Conservation (phyloP, 2,113 vertebrate species). For the Boleophthalmus pectinirostris region DNA sequence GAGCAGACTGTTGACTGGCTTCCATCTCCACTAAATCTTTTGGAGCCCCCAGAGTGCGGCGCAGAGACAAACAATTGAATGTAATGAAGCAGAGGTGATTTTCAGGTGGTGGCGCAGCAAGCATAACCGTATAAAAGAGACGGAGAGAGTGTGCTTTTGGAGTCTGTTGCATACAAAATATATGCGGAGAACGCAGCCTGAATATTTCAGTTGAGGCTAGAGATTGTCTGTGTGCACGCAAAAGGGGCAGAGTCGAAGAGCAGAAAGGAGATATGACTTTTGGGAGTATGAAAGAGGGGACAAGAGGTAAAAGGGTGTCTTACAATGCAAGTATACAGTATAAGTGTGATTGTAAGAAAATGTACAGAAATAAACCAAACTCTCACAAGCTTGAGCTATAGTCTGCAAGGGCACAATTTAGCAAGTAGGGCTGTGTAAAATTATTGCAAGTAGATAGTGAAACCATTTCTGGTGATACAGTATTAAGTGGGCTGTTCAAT, state of each 20-base stretch:
- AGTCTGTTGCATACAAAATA: constrained; percentile 47
- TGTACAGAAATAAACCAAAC: background rate
- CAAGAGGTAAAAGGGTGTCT: constrained; percentile 13
- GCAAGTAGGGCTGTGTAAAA: background rate
- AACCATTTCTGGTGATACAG: no score
- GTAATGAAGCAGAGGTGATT: constrained; percentile 57
- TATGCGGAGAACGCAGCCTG: constrained; percentile 16
- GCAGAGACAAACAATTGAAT: constrained; percentile 51
- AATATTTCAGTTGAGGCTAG: constrained; percentile 42
- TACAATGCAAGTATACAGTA: constrained; percentile 10
- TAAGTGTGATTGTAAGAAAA: background rate
- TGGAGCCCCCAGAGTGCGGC: constrained; percentile 15
- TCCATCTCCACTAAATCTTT: constrained; percentile 44
- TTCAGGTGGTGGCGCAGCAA: constrained; percentile 42
- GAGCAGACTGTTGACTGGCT: constrained; percentile 47
- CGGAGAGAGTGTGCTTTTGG: constrained; percentile 19
- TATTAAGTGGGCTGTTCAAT: no score
- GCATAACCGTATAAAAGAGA: constrained; percentile 30
- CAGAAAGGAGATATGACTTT: background rate
- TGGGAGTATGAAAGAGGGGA: constrained; percentile 9
- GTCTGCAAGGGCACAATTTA: background rate
- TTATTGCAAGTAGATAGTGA: no score
- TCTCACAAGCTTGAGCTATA: background rate
- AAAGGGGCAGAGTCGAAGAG: constrained; percentile 9
- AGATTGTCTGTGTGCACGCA: constrained; percentile 34